These are phyloP conservation scores for Cottus gobio DNA, from an alignment of 2,113 vertebrate genomes.

Conservation along the genomic window DNA sequence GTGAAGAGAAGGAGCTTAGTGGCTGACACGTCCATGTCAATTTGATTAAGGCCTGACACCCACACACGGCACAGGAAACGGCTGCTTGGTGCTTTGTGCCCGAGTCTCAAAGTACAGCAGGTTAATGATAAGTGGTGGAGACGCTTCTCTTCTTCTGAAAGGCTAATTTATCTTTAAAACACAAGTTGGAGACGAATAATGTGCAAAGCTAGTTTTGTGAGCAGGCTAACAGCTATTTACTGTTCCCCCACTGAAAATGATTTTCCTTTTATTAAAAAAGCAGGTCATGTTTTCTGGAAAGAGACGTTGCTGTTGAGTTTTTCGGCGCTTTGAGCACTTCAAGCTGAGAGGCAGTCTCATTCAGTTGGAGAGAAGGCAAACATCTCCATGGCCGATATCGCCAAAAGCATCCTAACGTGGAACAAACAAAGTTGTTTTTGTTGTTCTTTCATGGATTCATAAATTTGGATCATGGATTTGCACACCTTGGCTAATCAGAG, in stretches of 20 bases:
- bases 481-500: not conserved
- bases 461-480: too few species aligned
- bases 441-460: not conserved
- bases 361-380: not conserved
- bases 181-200: slow-evolving; percentile 52
- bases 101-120: slow-evolving; percentile 40
- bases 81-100: slow-evolving; percentile 48
- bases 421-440: not conserved
- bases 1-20: slow-evolving; percentile 61
- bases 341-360: not conserved
- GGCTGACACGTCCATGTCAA: slow-evolving; percentile 56
- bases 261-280: not conserved
- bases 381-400: not conserved
- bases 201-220: slow-evolving; percentile 36
- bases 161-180: slow-evolving; percentile 52
- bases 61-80: slow-evolving; percentile 38
- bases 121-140: slow-evolving; percentile 67
- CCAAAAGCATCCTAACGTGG: not conserved
- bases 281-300: not conserved
- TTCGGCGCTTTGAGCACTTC: not conserved
- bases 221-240: slow-evolving; percentile 10
- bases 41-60: slow-evolving; percentile 58
- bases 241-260: slow-evolving; percentile 3
- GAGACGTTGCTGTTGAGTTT: not conserved
- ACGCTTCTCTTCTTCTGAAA: slow-evolving; percentile 41